phyloP scores from a whole-genome alignment of 1,140 invertebrate species.

The Bombus sibiricus region DNA sequence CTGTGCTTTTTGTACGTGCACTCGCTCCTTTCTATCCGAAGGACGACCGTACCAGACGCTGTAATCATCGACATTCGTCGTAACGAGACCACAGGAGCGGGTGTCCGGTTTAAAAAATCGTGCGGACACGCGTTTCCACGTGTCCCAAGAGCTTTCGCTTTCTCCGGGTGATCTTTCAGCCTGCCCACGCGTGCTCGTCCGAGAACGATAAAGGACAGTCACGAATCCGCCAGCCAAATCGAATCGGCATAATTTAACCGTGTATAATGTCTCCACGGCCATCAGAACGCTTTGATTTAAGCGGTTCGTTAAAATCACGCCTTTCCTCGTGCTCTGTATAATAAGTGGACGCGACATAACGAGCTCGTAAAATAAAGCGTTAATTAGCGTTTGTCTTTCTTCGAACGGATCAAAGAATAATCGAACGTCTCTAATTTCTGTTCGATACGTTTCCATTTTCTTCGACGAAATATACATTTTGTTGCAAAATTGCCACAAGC shows the following conservation, averaged over 20 bases:
- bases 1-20: no score
- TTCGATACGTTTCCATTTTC: no score
- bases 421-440: no score
- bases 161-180: slow-evolving; percentile 33
- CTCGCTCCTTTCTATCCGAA: no score
- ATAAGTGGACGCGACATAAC: background rate
- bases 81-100: background rate
- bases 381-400: background rate
- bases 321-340: slow-evolving; percentile 12
- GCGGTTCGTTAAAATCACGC: slow-evolving; percentile 57
- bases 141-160: slow-evolving; percentile 47
- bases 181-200: slow-evolving; percentile 29
- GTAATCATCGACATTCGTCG: background rate
- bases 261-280: slow-evolving; percentile 14
- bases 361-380: background rate
- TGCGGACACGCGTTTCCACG: background rate
- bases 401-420: no score
- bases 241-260: slow-evolving; percentile 11
- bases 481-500: no score
- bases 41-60: background rate
- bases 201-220: slow-evolving; percentile 50
- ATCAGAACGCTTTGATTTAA: slow-evolving; percentile 52
- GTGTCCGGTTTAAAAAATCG: background rate
- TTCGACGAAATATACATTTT: no score
- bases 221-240: slow-evolving; percentile 17